phyloP scores from a whole-genome alignment of 2,797 vertebrate species.

The Poecilia velifera region DNA sequence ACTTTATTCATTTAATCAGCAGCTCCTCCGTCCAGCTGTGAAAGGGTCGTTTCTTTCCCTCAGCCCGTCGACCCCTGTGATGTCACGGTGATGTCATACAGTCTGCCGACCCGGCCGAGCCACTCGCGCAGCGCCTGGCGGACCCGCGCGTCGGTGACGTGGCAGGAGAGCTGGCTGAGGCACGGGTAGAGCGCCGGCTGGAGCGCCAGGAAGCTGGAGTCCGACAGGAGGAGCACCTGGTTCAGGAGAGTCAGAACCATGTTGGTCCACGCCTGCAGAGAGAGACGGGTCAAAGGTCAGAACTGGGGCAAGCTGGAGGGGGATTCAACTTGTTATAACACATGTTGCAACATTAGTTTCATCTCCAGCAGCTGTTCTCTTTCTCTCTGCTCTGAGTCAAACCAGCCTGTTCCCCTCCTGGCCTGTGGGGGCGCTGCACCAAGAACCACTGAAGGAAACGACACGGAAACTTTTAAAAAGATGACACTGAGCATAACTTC shows the following conservation, averaged over 20 bases:
- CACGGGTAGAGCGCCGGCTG: constrained; percentile 95
- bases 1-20: background rate
- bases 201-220: constrained; percentile 89
- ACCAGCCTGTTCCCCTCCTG: background rate
- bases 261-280: constrained; percentile 93
- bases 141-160: constrained; percentile 90
- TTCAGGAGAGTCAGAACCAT: constrained; percentile 96
- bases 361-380: background rate
- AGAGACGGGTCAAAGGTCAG: background rate
- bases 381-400: background rate
- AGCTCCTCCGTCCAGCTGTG: background rate
- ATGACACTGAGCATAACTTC: background rate
- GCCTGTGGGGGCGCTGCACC: background rate
- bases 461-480: background rate
- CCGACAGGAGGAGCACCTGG: constrained; percentile 92
- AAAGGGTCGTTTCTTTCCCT: background rate
- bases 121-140: constrained; percentile 94
- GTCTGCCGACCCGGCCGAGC: constrained; percentile 91
- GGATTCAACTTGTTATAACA: background rate
- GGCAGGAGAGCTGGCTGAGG: constrained; percentile 96
- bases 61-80: background rate
- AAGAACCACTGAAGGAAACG: background rate
- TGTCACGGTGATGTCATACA: constrained; percentile 82
- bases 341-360: too few species aligned
- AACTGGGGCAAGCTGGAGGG: background rate